These are phyloP conservation scores for Laothoe populi DNA, from an alignment of 2,888 invertebrate species.

Conservation along the genomic window DNA sequence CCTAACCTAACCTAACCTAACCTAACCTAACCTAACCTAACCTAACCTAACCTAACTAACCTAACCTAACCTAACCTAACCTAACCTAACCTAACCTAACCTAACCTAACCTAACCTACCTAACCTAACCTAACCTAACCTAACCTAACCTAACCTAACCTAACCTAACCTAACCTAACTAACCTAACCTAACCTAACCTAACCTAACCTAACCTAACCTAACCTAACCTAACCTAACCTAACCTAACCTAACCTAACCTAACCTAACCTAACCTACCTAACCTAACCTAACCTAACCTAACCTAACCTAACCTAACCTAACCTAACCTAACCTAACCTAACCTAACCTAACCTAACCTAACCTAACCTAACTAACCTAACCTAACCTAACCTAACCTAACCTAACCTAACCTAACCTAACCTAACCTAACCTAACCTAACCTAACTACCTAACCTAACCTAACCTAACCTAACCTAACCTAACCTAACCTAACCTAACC, in stretches of 20 bases:
- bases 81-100: no score
- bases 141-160: no score
- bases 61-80: no score
- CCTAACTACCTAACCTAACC: background rate
- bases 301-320: constrained; percentile 36
- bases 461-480: background rate
- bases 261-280: constrained; percentile 31
- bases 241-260: constrained; percentile 36
- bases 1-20: constrained; percentile 32
- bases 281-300: constrained; percentile 36
- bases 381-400: constrained; percentile 28
- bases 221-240: constrained; percentile 37
- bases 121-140: no score
- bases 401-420: constrained; percentile 1
- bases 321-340: constrained; percentile 39
- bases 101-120: no score
- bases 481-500: constrained; percentile 1
- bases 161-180: no score
- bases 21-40: constrained; percentile 37
- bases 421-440: constrained; percentile 1
- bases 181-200: constrained; percentile 39
- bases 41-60: constrained; percentile 38
- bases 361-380: constrained; percentile 41
- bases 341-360: constrained; percentile 41
- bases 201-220: constrained; percentile 41